A percentile compares a stretch with the other conserved stretches of the same genome.
Evolutionary conservation across 2,888 invertebrate genomes (phyloP).

Genomic region (Pantelozetes paolii): DNA sequence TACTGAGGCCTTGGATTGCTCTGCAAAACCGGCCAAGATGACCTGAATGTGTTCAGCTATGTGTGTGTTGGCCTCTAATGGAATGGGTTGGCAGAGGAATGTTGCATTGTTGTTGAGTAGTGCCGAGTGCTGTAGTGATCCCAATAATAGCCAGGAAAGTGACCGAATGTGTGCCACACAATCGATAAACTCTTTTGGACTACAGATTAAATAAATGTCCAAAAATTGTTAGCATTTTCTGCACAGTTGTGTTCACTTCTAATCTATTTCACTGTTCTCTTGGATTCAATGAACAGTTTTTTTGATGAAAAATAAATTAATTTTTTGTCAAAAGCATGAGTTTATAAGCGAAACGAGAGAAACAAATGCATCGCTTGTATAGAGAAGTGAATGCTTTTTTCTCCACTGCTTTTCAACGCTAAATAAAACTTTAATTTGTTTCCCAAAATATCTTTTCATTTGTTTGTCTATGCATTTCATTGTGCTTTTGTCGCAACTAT

Average conservation of each 20-base stretch:
- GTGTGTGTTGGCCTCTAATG: slow-evolving; percentile 91
- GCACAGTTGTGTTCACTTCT: too few relatives aligned
- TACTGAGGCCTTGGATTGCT: slow-evolving; percentile 84
- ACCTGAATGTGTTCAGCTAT: slow-evolving; percentile 96
- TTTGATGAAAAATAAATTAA: background rate
- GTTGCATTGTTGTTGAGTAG: slow-evolving; percentile 56
- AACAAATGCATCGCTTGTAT: background rate
- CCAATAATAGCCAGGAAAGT: slow-evolving; percentile 90
- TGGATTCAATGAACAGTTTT: background rate
- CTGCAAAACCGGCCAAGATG: slow-evolving; percentile 93
- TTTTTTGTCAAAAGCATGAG: background rate
- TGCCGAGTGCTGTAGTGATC: slow-evolving; percentile 83
- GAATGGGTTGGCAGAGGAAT: slow-evolving; percentile 67
- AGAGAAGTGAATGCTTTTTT: background rate
- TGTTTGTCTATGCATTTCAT: slow-evolving; percentile 7
- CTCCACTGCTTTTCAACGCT: background rate
- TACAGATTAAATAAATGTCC: slow-evolving; percentile 51
- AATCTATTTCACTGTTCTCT: background rate
- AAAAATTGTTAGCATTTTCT: background rate
- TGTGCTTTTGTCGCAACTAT: slow-evolving; percentile 4
- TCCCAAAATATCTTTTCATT: background rate
- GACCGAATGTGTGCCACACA: slow-evolving; percentile 90
- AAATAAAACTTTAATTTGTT: slow-evolving; percentile 22
- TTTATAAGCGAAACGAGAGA: background rate
- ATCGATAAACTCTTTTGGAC: slow-evolving; percentile 88